Percentiles rank a stretch among this genome's conserved stretches.
Conservation (phyloP, 1,140 invertebrate species). For the Geopemphigus sp. region DNA sequence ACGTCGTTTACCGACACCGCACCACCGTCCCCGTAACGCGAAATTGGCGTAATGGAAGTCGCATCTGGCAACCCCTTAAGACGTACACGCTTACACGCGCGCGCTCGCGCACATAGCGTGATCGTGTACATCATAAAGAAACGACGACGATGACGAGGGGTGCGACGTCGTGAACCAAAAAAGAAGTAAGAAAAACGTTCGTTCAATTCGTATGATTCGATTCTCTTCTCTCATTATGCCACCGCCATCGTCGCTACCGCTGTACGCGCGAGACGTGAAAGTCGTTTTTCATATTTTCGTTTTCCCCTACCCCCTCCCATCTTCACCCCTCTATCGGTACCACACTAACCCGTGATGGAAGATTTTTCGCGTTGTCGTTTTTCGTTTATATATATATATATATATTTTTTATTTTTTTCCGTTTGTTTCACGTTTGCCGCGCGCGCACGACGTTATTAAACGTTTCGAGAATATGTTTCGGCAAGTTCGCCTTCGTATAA, state of each 20-base stretch:
- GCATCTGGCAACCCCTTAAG: constrained; percentile 49
- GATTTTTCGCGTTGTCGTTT: constrained; percentile 38
- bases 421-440: constrained; percentile 37
- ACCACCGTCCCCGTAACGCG: neutral
- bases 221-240: constrained; percentile 40
- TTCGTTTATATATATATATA: too few species aligned
- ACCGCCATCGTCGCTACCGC: too few species aligned
- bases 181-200: neutral
- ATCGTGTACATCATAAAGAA: constrained; percentile 31
- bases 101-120: neutral
- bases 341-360: neutral
- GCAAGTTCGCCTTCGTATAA: neutral
- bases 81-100: neutral
- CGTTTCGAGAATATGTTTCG: constrained; percentile 37
- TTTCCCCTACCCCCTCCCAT: neutral
- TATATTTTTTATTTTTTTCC: constrained; percentile 37
- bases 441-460: constrained; percentile 23
- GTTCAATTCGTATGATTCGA: constrained; percentile 45
- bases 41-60: constrained; percentile 50
- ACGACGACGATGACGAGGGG: neutral
- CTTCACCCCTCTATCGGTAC: neutral
- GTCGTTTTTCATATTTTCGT: constrained; percentile 45
- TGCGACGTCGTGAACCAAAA: neutral
- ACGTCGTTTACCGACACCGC: constrained; percentile 25
- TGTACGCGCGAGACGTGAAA: constrained; percentile 23